Evolutionary conservation across 2,797 vertebrate species (phyloP).

Genomic region (Hyperoplus immaculatus): DNA sequence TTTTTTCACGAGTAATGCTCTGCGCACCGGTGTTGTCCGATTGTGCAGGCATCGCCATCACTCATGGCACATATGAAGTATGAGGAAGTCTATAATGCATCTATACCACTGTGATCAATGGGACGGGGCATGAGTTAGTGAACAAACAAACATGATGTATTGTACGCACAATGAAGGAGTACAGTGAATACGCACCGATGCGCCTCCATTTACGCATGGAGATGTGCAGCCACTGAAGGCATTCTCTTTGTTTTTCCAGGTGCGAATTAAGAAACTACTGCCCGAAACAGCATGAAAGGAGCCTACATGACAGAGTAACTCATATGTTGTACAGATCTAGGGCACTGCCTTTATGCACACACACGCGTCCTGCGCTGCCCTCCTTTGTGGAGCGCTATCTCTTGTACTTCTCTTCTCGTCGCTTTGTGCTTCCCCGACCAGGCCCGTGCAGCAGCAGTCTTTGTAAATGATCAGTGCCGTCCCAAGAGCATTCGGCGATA

Average conservation of each 20-base stretch:
- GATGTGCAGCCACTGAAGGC: slow-evolving; percentile 43
- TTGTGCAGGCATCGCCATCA: slow-evolving; percentile 82
- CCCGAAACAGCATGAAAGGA: slow-evolving; percentile 50
- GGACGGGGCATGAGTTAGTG: slow-evolving; percentile 53
- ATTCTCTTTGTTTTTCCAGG: slow-evolving; percentile 68
- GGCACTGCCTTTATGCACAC: slow-evolving; percentile 66
- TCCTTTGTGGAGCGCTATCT: slow-evolving; percentile 65
- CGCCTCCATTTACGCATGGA: slow-evolving; percentile 78
- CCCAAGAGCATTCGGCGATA: slow-evolving; percentile 29
- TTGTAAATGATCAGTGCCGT: slow-evolving; percentile 51
- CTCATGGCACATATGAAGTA: slow-evolving; percentile 79
- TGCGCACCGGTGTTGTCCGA: slow-evolving; percentile 69
- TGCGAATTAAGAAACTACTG: slow-evolving; percentile 48
- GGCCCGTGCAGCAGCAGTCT: slow-evolving; percentile 39
- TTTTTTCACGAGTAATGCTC: slow-evolving; percentile 62
- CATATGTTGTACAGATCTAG: slow-evolving; percentile 70
- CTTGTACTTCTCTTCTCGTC: slow-evolving; percentile 54
- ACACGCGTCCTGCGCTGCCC: slow-evolving; percentile 65
- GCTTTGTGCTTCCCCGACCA: slow-evolving; percentile 44
- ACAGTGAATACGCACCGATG: slow-evolving; percentile 52
- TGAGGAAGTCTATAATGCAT: slow-evolving; percentile 74
- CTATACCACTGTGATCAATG: slow-evolving; percentile 50
- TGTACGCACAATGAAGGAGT: slow-evolving; percentile 49
- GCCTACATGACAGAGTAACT: slow-evolving; percentile 63
- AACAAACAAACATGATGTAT: slow-evolving; percentile 56